These are phyloP conservation scores for Anser cygnoides DNA, from an alignment of 2,113 vertebrate genomes.

Conservation along the genomic window DNA sequence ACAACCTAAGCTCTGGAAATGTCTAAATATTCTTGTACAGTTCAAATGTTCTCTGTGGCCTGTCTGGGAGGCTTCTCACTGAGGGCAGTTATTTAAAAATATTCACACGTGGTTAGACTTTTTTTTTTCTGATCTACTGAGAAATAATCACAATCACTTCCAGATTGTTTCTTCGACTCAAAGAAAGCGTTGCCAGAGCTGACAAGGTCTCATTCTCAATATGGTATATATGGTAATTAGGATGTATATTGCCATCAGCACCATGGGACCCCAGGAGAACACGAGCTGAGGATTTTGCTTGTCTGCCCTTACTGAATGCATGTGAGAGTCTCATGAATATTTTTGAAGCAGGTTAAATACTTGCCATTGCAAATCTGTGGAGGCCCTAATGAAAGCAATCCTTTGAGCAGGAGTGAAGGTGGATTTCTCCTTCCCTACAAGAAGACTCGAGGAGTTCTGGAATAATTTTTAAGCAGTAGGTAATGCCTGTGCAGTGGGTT, in stretches of 20 bases:
- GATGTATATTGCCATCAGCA: constrained; percentile 33
- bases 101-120: background rate
- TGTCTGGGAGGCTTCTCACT: background rate
- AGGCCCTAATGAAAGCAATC: constrained; percentile 40
- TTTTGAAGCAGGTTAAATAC: constrained; percentile 58
- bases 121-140: background rate
- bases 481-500: background rate
- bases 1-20: background rate
- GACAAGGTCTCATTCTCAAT: constrained; percentile 18
- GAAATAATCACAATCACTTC: constrained; percentile 27
- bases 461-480: background rate
- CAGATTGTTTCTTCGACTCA: background rate
- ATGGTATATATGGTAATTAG: background rate
- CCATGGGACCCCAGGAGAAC: background rate
- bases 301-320: background rate
- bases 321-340: constrained; percentile 34
- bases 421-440: constrained; percentile 26
- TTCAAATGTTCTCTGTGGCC: background rate
- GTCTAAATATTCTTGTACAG: background rate
- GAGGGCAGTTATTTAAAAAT: background rate
- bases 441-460: background rate
- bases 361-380: constrained; percentile 9
- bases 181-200: background rate
- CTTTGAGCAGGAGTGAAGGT: constrained; percentile 24
- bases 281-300: constrained; percentile 18